A percentile compares a stretch with the other conserved stretches of the same genome.
Evolutionary conservation across 2,797 vertebrate species (phyloP).

Genomic region (Alexandromys oeconomus): DNA sequence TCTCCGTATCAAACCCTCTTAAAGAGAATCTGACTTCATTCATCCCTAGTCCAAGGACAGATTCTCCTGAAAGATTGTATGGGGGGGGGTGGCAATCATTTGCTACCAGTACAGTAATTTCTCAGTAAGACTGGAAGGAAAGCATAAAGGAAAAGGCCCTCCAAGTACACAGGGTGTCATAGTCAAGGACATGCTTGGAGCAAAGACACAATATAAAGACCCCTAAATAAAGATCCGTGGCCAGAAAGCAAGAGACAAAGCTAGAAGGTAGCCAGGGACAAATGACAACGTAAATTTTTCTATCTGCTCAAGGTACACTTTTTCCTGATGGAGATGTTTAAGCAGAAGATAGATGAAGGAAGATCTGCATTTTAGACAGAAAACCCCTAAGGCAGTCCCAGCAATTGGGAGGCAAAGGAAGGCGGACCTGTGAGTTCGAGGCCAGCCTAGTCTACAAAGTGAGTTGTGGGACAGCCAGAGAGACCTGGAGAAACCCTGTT

Average conservation of each 20-base stretch:
- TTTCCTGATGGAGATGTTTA: constrained; percentile 44
- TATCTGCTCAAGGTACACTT: constrained; percentile 8
- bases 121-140: constrained; percentile 4
- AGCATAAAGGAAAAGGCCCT: neutral
- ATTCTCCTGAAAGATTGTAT: constrained; percentile 2
- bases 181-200: constrained; percentile 5
- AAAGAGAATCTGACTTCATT: constrained; percentile 47
- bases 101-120: neutral
- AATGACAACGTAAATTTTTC: neutral
- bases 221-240: neutral
- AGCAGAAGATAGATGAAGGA: constrained; percentile 17
- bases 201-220: neutral
- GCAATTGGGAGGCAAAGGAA: neutral
- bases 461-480: neutral
- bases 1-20: neutral
- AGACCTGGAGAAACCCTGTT: neutral
- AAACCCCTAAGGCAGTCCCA: neutral
- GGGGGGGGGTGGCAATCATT: neutral
- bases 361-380: constrained; percentile 29
- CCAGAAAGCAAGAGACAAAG: constrained; percentile 1
- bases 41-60: neutral
- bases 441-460: neutral
- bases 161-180: constrained; percentile 7
- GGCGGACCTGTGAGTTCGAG: neutral
- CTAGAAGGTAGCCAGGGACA: constrained; percentile 10